Base-by-base conservation (phyloP, 2,797 vertebrate species). In the Cuculus canorus region DNA sequence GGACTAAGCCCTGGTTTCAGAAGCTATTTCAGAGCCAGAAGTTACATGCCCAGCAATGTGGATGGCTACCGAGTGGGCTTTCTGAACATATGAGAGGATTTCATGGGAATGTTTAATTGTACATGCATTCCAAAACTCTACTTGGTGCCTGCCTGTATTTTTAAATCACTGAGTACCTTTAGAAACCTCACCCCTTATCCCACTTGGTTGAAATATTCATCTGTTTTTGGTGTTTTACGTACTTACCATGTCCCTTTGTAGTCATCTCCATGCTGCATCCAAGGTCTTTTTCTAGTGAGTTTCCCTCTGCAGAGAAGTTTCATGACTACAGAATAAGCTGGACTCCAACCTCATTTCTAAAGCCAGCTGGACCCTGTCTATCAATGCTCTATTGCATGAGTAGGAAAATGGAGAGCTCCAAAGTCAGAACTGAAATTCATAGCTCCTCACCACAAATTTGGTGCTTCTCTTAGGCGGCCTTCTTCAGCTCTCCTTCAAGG, bases 221-320 rank as follows among this genome's bases (percentile, higher is more conserved):
- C 28, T 69, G 2, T 65, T 89, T 82, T 90, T 41, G 53, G 6
- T 68, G 61, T 60, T 89, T 41, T 64, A 53, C 21, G 28, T 64
- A 8, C 21, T 30, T 80, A 14, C 10, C 0, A 0, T 41, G 17
- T 87, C 41, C 22, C 65, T 73, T 77, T 0, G 0, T 77, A 47
- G 30, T 59, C 22, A n/a, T 43, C 30, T 86, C 25, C 23, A 2
- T 63, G n/a, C 37, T 66, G 37, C 39, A 13, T 54, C 52, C 33
- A 48, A 47, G 63, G 23, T 59, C 39, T 80, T 64, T 82, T 88
- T 60, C 79, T 33, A 48, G 35, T 0, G 1, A 13, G 70, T 80
- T 37, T 80, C 59, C 52, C 13, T 66, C 30, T 3, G 5, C 80
- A 76, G 45, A 43, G 27, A 64, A 53, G 14, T 83, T 83, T 64